Conservation (phyloP, 1,140 invertebrate genomes). For the Trichonephila clavipes region DNA sequence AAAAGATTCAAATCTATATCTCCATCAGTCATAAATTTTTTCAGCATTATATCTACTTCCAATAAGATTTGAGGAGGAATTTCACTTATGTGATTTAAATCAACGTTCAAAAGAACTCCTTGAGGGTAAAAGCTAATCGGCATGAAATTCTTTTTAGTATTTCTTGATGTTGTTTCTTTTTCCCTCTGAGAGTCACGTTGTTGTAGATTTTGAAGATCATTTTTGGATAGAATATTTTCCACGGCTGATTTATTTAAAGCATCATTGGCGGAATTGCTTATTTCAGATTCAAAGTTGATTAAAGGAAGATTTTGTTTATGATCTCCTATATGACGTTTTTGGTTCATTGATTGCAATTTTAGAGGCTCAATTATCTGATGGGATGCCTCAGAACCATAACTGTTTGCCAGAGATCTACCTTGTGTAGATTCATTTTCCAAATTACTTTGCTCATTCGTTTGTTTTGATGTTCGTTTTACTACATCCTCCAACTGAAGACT, state of each 20-base stretch:
- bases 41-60: constrained; percentile 70
- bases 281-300: neutral
- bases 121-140: constrained; percentile 63
- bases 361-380: neutral
- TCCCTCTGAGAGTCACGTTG: neutral
- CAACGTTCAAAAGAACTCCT: constrained; percentile 65
- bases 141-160: neutral
- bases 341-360: neutral
- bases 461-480: neutral
- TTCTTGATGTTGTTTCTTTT: neutral
- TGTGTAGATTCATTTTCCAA: neutral
- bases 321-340: neutral
- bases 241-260: neutral
- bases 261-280: neutral
- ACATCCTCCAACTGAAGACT: neutral
- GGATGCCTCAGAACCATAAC: neutral
- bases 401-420: neutral
- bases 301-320: neutral
- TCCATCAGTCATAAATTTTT: constrained; percentile 59
- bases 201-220: neutral
- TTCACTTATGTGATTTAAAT: constrained; percentile 64
- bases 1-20: constrained; percentile 59
- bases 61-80: constrained; percentile 55
- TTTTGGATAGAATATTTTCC: neutral
- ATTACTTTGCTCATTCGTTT: neutral